These are phyloP conservation scores for Odontamblyopus rebecca DNA, from an alignment of 2,797 vertebrate genomes.

Conservation along the genomic window DNA sequence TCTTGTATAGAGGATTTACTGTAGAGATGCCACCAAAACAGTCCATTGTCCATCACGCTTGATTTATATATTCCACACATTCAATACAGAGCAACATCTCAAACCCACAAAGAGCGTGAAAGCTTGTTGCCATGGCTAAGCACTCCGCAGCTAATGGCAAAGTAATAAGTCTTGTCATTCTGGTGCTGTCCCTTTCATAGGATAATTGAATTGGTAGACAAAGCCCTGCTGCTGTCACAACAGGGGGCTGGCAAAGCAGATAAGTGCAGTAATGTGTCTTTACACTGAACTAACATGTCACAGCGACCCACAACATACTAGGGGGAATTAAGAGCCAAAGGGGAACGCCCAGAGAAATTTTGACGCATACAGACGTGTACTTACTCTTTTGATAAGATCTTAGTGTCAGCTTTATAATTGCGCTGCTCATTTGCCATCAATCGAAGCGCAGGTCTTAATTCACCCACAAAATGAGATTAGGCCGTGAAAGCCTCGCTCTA, in stretches of 20 bases:
- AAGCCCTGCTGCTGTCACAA: slow-evolving; percentile 46
- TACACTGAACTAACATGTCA: slow-evolving; percentile 31
- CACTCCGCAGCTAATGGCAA: slow-evolving; percentile 36
- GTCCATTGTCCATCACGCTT: no score
- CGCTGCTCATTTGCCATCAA: slow-evolving; percentile 10
- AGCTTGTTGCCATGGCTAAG: slow-evolving; percentile 19
- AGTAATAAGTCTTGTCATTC: slow-evolving; percentile 43
- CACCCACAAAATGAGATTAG: background rate
- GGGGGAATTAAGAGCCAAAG: slow-evolving; percentile 38
- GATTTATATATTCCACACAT: background rate
- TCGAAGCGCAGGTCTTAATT: slow-evolving; percentile 14
- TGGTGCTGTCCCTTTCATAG: slow-evolving; percentile 33
- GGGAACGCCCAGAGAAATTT: slow-evolving; percentile 24
- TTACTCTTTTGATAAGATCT: slow-evolving; percentile 29
- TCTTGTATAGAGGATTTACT: no score
- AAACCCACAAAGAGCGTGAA: slow-evolving; percentile 28
- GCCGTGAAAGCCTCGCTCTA: background rate
- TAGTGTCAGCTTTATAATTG: slow-evolving; percentile 15
- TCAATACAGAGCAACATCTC: no score
- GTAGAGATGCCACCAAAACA: no score
- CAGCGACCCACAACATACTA: slow-evolving; percentile 35
- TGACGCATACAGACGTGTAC: slow-evolving; percentile 17
- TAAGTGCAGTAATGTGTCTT: slow-evolving; percentile 54
- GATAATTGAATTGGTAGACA: slow-evolving; percentile 58
- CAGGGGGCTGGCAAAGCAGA: slow-evolving; percentile 37